phyloP scores from a whole-genome alignment of 2,797 vertebrate species.

The Zalophus californianus region DNA sequence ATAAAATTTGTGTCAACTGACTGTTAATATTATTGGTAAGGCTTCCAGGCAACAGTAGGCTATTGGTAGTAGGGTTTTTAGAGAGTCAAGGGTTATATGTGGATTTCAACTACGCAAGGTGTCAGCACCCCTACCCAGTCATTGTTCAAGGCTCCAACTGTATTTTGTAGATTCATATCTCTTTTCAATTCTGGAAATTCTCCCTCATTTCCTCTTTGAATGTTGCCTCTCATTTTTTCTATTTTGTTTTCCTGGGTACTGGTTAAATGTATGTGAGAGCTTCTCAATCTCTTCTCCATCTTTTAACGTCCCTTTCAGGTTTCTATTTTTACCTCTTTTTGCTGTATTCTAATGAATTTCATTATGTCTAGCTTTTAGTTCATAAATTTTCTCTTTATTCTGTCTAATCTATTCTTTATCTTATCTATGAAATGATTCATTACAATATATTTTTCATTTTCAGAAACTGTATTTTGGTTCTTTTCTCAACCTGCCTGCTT shows the following conservation, averaged over 20 bases:
- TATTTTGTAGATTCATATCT: neutral
- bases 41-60: neutral
- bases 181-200: neutral
- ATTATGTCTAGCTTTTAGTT: neutral
- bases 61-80: neutral
- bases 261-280: neutral
- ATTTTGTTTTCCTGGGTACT: neutral
- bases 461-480: neutral
- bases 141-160: neutral
- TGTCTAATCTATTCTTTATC: neutral
- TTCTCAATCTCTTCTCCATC: neutral
- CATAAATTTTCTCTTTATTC: neutral
- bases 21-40: neutral
- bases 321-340: neutral
- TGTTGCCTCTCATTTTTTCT: constrained; percentile 1
- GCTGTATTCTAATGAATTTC: neutral
- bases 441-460: neutral
- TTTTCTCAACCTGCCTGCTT: constrained; percentile 13
- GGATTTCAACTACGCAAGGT: neutral
- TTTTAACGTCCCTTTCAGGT: neutral
- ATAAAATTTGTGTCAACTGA: neutral
- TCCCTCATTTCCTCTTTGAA: neutral
- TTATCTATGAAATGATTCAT: neutral
- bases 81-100: neutral
- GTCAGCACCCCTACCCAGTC: neutral